Evolutionary conservation across 2,797 vertebrate species (phyloP).

Genomic region (Smutsia gigantea): DNA sequence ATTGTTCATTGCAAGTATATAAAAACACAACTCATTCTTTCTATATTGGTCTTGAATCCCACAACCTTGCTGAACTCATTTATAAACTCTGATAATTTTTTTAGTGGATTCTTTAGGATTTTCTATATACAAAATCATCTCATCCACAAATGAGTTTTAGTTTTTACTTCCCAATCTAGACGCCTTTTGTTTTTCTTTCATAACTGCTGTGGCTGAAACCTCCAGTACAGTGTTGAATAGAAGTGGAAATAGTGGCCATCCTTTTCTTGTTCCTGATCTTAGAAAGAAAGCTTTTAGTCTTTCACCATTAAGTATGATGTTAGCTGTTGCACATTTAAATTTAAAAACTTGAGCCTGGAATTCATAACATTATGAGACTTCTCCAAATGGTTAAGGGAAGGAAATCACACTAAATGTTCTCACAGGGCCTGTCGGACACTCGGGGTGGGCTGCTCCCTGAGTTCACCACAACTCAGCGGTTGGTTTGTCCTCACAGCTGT

Average conservation of each 20-base stretch:
- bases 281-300: neutral
- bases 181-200: neutral
- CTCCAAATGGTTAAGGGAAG: neutral
- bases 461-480: too few relatives aligned
- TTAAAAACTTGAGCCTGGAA: neutral
- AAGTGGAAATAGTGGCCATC: neutral
- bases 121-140: neutral
- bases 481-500: neutral
- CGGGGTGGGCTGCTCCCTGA: neutral
- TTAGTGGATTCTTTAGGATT: neutral
- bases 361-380: neutral
- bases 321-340: neutral
- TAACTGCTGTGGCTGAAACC: neutral
- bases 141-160: neutral
- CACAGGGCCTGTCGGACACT: neutral
- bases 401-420: neutral
- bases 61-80: neutral
- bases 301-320: neutral
- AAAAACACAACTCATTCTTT: neutral
- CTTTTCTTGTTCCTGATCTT: neutral
- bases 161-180: neutral
- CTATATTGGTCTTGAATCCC: neutral
- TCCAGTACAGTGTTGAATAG: neutral
- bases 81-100: neutral
- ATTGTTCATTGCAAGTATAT: neutral